These are phyloP conservation scores for Apis laboriosa DNA, from an alignment of 1,140 invertebrate species.

Conservation along the genomic window DNA sequence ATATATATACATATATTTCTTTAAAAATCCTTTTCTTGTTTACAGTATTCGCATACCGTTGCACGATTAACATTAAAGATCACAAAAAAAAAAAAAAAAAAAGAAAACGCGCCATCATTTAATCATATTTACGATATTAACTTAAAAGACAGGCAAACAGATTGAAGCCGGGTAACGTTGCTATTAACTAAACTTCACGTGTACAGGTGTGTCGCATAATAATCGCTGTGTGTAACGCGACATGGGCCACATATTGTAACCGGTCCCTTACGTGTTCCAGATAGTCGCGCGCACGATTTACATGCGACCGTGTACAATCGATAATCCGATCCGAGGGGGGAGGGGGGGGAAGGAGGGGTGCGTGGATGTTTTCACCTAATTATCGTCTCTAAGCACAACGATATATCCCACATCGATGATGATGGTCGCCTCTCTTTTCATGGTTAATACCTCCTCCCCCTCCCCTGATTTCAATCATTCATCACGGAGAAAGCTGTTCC, in stretches of 20 bases:
- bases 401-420: constrained; percentile 18
- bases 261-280: constrained; percentile 34
- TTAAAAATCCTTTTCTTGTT: too few species aligned
- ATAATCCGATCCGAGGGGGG: constrained; percentile 43
- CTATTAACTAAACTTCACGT: constrained; percentile 1
- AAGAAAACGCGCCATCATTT: too few species aligned
- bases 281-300: constrained; percentile 13
- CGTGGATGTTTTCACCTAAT: constrained; percentile 46
- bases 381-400: constrained; percentile 27
- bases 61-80: too few species aligned
- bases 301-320: constrained; percentile 25
- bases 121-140: too few species aligned
- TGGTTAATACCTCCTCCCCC: background rate
- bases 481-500: constrained; percentile 21
- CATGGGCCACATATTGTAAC: constrained; percentile 26
- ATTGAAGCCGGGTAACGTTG: too few species aligned
- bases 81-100: too few species aligned
- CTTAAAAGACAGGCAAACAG: too few species aligned
- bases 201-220: constrained; percentile 23
- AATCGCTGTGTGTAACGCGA: constrained; percentile 32
- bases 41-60: too few species aligned
- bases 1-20: too few species aligned
- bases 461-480: constrained; percentile 46
- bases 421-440: constrained; percentile 22
- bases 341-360: background rate